Percentiles rank a stretch among this genome's conserved stretches.
These are phyloP conservation scores for Chaetodon trifasciatus DNA, from an alignment of 2,797 vertebrate genomes.

Conservation along the genomic window DNA sequence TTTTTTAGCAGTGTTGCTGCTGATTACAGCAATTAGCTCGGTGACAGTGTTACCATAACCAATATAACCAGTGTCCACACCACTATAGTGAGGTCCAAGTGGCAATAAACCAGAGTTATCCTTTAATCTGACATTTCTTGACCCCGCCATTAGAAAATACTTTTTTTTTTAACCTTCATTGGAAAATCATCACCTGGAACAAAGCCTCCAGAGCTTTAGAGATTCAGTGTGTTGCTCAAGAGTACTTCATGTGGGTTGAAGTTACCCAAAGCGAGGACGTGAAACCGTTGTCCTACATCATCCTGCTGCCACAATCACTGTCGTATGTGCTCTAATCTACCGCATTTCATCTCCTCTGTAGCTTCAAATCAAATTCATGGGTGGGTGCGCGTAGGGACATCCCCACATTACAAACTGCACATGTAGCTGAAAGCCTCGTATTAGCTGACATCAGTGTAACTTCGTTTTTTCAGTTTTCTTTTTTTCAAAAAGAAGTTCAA, in stretches of 20 bases:
- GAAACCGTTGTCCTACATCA: slow-evolving; percentile 6
- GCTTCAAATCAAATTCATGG: slow-evolving; percentile 34
- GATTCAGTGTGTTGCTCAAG: slow-evolving; percentile 29
- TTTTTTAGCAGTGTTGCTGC: too few species aligned
- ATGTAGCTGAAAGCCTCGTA: slow-evolving; percentile 67
- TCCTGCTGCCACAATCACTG: slow-evolving; percentile 19
- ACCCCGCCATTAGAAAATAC: not conserved
- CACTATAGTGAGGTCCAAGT: slow-evolving; percentile 2
- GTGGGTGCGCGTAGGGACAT: slow-evolving; percentile 36
- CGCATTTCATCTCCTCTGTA: slow-evolving; percentile 8
- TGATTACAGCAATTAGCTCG: not conserved
- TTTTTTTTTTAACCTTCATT: not conserved
- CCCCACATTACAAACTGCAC: slow-evolving; percentile 59
- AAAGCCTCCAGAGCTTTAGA: slow-evolving; percentile 24
- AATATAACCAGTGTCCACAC: not conserved
- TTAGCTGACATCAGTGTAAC: slow-evolving; percentile 78
- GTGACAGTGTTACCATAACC: not conserved
- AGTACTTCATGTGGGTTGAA: slow-evolving; percentile 16
- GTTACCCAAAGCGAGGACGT: not conserved
- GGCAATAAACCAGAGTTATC: slow-evolving; percentile 38
- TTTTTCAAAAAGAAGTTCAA: slow-evolving; percentile 56
- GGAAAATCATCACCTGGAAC: not conserved
- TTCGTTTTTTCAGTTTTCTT: slow-evolving; percentile 28
- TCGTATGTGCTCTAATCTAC: slow-evolving; percentile 22
- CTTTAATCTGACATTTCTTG: slow-evolving; percentile 9